Base-by-base conservation (phyloP, 2,888 invertebrate genomes). In the Ametastegia equiseti region DNA sequence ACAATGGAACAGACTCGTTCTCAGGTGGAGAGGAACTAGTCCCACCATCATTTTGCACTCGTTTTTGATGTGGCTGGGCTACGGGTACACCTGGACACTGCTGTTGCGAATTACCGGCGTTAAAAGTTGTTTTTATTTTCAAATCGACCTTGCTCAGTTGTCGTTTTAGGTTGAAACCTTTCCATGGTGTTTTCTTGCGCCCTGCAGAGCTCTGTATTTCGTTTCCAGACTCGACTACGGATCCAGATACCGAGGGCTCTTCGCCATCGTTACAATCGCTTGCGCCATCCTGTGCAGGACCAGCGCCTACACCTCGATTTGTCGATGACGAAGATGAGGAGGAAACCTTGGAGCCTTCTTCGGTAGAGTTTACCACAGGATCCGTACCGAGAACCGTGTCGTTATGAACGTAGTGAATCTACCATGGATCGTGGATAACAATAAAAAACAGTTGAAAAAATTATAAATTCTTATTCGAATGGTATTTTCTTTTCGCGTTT, bases 121-220 rank as follows among this genome's bases (percentile, higher is more conserved):
- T 92, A 92, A 94, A 94, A 69, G 94, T 95, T 87, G 95, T 95
- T 90, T 95, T 95, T 83, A 95, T 92, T 91, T 95, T 96, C 87
- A 95, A 93, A 90, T 96, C 96, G 85, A 96, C 97, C 92, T 94
- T 96, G 83, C 96, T 96, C 86, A 97, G 93, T 92, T 97, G 96
- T 86, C 96, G 94, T 92, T 97, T 97, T 82, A 97, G 93, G 91
- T 95, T 96, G 93, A 96, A 96, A 83, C 94, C 94, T 92, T 96
- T 96, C 96, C 96, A 96, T 81, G 91, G 87, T 75, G 89, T 89
- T 80, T 85, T 88, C 84, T 90, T 90, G 75, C 87, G 85, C 60
- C 85, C 83, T 6, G 73, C 57, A 15, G 39, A 11, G 11, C 36
- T 47, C 13, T 75, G 75, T 15, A 5, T 39, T 4, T 27, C 45